Evolutionary conservation across 2,797 vertebrate species (phyloP).

Genomic region (Pygocentrus nattereri): DNA sequence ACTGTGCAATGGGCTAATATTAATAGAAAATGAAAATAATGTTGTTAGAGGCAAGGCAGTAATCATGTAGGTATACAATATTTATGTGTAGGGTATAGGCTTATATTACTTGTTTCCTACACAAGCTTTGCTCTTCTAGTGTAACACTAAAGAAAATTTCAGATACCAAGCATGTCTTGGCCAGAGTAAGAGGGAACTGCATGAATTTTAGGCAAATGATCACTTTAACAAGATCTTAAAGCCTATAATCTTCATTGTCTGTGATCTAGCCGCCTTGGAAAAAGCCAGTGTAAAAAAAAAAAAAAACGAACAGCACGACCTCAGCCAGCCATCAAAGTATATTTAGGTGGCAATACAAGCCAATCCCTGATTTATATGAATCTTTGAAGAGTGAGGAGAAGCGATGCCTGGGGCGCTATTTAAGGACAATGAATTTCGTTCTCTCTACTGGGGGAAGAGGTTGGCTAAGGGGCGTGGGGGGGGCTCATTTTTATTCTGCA

Average conservation of each 20-base stretch:
- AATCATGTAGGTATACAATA: too few relatives aligned
- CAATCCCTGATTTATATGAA: slow-evolving; percentile 34
- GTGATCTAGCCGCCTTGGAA: not conserved
- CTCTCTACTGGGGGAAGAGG: not conserved
- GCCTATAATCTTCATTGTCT: not conserved
- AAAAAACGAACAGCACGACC: slow-evolving; percentile 16
- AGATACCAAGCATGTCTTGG: too few relatives aligned
- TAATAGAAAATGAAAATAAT: too few relatives aligned
- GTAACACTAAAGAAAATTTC: too few relatives aligned
- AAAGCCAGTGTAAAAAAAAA: not conserved
- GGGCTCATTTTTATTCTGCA: slow-evolving; percentile 23
- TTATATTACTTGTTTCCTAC: too few relatives aligned
- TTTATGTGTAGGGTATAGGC: too few relatives aligned
- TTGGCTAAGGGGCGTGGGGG: not conserved
- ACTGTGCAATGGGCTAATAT: too few relatives aligned
- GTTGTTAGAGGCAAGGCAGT: too few relatives aligned
- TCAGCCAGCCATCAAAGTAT: slow-evolving; percentile 13
- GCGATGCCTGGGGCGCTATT: slow-evolving; percentile 17
- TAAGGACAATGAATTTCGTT: slow-evolving; percentile 16
- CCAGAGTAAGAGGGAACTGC: not conserved
- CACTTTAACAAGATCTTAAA: slow-evolving; percentile 1
- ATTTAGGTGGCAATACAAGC: slow-evolving; percentile 28
- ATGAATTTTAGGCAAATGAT: not conserved
- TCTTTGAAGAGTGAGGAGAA: slow-evolving; percentile 33
- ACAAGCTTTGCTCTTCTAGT: too few relatives aligned